Percentiles rank a stretch among this genome's conserved stretches.
phyloP scores from a whole-genome alignment of 2,113 vertebrate genomes.

The Ceyx margarethae region DNA sequence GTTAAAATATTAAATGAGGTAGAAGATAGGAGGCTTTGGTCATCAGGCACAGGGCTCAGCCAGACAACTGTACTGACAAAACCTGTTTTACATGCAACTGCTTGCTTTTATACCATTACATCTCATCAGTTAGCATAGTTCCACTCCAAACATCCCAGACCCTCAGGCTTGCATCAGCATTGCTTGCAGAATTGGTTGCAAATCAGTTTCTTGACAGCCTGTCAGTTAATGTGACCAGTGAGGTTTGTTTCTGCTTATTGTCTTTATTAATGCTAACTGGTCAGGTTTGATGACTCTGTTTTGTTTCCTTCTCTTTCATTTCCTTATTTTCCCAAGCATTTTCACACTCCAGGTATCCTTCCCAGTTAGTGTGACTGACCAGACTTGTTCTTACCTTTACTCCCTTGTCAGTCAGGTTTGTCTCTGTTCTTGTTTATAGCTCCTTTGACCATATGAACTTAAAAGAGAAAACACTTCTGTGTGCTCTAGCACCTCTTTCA shows the following conservation, averaged over 20 bases:
- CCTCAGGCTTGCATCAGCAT: background rate
- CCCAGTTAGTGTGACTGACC: background rate
- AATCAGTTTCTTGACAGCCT: background rate
- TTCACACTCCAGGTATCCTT: background rate
- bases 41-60: background rate
- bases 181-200: background rate
- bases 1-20: background rate
- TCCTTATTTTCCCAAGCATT: background rate
- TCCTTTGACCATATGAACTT: background rate
- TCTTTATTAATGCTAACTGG: background rate
- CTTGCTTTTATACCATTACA: background rate
- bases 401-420: background rate
- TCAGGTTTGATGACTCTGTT: background rate
- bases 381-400: background rate
- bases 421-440: background rate
- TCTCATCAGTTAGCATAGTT: background rate
- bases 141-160: background rate
- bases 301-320: background rate
- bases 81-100: background rate
- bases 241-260: background rate
- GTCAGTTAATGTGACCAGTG: background rate
- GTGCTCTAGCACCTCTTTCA: background rate
- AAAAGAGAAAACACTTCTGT: background rate
- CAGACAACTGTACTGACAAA: background rate
- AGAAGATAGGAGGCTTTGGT: fast-evolving